Conservation (phyloP, 2,113 vertebrate genomes). For the Pseudolaguvia tuberculata region DNA sequence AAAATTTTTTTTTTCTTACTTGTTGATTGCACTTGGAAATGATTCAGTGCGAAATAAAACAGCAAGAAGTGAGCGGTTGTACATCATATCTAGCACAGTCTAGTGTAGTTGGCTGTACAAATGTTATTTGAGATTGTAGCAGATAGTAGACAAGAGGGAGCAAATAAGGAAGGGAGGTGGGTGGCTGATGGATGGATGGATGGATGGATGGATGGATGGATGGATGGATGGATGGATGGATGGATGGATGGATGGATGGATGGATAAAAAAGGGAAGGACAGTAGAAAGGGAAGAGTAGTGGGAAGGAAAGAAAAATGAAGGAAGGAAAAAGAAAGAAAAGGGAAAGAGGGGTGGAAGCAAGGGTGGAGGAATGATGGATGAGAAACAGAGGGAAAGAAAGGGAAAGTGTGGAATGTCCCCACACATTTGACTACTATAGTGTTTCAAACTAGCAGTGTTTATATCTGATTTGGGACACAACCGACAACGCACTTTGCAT, state of each 20-base stretch:
- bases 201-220: too few relatives aligned
- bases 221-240: too few relatives aligned
- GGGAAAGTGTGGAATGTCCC: background rate
- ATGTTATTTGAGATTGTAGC: background rate
- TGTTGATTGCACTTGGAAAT: conserved; percentile 17
- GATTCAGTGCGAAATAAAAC: conserved; percentile 16
- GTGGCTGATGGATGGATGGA: too few relatives aligned
- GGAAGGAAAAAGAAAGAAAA: too few relatives aligned
- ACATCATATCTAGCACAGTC: background rate
- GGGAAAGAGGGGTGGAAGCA: too few relatives aligned
- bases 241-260: too few relatives aligned
- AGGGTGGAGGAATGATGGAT: too few relatives aligned
- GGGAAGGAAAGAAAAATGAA: too few relatives aligned
- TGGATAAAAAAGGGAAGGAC: too few relatives aligned
- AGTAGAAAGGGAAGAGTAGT: too few relatives aligned
- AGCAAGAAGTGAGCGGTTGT: background rate
- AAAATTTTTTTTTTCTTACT: background rate
- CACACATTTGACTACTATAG: background rate
- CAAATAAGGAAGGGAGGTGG: too few relatives aligned
- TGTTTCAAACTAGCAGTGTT: conserved; percentile 33
- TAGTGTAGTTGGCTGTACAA: background rate
- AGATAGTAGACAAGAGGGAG: too few relatives aligned
- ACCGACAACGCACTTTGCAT: conserved; percentile 45
- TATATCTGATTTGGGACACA: conserved; percentile 24
- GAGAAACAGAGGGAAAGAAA: background rate